Evolutionary conservation across 2,797 vertebrate species (phyloP).

Genomic region (Novumbra hubbsi): DNA sequence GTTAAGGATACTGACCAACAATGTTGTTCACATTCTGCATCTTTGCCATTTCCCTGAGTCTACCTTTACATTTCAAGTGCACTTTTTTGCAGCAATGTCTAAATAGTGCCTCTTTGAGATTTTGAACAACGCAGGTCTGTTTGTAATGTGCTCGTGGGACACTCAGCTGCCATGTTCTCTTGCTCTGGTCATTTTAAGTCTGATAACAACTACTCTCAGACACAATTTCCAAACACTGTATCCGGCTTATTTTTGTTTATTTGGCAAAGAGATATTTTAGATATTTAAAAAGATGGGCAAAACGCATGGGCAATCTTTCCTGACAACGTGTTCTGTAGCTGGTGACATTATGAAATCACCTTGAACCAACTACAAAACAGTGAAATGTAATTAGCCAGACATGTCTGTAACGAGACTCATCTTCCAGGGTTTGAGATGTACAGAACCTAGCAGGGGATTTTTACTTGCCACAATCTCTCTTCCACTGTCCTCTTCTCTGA

Average conservation of each 20-base stretch:
- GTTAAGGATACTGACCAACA: too few relatives aligned
- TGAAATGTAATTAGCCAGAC: not conserved
- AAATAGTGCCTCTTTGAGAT: too few relatives aligned
- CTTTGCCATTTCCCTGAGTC: too few relatives aligned
- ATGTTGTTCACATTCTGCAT: too few relatives aligned
- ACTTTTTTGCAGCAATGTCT: too few relatives aligned
- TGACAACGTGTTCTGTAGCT: not conserved
- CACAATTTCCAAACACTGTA: not conserved
- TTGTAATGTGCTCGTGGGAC: not conserved
- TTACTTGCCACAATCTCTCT: not conserved
- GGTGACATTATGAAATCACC: not conserved
- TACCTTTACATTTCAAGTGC: too few relatives aligned
- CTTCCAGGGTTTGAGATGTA: not conserved
- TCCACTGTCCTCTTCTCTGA: not conserved
- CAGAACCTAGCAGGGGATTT: slow-evolving; percentile 2
- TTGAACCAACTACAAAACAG: not conserved
- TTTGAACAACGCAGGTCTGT: not conserved
- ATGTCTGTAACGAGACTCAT: not conserved
- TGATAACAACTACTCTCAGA: not conserved
- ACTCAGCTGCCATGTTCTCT: not conserved
- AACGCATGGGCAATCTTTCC: not conserved
- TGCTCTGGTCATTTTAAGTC: not conserved
- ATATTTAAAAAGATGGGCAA: not conserved
- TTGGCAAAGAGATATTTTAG: not conserved
- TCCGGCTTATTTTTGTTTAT: not conserved